Evolutionary conservation across 2,888 invertebrate genomes (phyloP), one percentile per base, ranked within the genome.

Genomic region (Azorinus chamasolen): DNA sequence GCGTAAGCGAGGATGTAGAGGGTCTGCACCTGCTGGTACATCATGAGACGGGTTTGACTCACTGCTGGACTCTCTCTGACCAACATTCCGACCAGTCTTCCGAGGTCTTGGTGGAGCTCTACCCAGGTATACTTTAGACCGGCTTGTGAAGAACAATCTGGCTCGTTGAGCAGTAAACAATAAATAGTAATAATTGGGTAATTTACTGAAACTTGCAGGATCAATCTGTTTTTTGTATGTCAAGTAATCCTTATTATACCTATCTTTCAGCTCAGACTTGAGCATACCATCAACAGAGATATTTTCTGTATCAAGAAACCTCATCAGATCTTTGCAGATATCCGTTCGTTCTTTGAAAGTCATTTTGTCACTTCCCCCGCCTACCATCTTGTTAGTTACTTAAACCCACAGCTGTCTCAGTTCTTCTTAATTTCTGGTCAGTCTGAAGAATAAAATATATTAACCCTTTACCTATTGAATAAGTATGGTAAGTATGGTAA

Each of bases 241-340:
- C 24, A 27, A 61, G 58, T 85, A 87, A 6, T 77, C 50, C 12
- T 62, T 72, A 24, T 65, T 53, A 59, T 86, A 87, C 16, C 69
- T 45, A 3, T 61, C 70, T 39, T 59, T 58, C 16, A 84, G 39
- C 10, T 78, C 61, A 1, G 58, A 55, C 66, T 78, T 81, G 1
- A 24, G 45, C 22, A 74, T 50, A 12, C 83, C 84, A 41, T 59
- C 39, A 18, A 87, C 18, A 5, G 58, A 39, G 18, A 83, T 72
- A 48, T 78, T 66, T 48, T 85, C 76, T 48, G 83, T 83, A 24
- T 69, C 50, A 22, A 83, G 54, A 50, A 73, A 87, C 10, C 83
- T 55, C 14, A 55, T 48, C 14, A 73, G 55, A 50, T 66, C 73
- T 48, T 45, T 46, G 32, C 66, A 73, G 41, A 68, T 32, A 12